phyloP scores from a whole-genome alignment of 2,797 vertebrate species.

The Lutjanus campechanus region DNA sequence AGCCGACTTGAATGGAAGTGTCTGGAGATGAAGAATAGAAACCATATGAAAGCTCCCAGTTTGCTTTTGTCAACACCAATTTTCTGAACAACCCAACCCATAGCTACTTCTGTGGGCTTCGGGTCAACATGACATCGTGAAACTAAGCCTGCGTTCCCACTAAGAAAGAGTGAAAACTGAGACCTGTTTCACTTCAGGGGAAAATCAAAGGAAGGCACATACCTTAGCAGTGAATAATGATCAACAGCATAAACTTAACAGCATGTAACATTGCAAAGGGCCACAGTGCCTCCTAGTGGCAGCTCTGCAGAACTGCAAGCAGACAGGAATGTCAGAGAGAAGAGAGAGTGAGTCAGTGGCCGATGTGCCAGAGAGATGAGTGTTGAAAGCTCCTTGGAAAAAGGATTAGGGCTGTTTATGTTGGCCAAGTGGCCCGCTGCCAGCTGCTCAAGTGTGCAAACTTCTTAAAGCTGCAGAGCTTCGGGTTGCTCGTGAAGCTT shows the following conservation, averaged over 20 bases:
- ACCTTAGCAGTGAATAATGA: constrained; percentile 85
- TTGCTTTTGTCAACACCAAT: constrained; percentile 46
- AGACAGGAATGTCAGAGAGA: constrained; percentile 63
- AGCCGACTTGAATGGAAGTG: constrained; percentile 32
- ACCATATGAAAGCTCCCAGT: constrained; percentile 33
- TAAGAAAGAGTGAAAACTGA: constrained; percentile 82
- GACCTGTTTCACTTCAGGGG: constrained; percentile 82
- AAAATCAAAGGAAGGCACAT: constrained; percentile 85
- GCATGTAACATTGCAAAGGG: constrained; percentile 35
- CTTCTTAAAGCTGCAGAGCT: constrained; percentile 85
- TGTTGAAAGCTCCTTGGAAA: constrained; percentile 89
- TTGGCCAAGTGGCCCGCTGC: constrained; percentile 85
- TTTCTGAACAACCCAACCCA: constrained; percentile 21
- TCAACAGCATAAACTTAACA: constrained; percentile 62
- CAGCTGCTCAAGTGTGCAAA: constrained; percentile 85
- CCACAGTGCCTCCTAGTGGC: constrained; percentile 81
- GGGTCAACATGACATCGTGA: constrained; percentile 75
- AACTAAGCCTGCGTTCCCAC: constrained; percentile 70
- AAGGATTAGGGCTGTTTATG: constrained; percentile 87
- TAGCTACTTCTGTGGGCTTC: constrained; percentile 41
- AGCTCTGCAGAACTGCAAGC: constrained; percentile 9
- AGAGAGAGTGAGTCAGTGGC: constrained; percentile 71
- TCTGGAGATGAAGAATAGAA: constrained; percentile 15
- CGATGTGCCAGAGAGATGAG: constrained; percentile 82
- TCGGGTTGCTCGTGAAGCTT: constrained; percentile 68